Conservation (phyloP, 2,797 vertebrate genomes). For the Labroides dimidiatus region DNA sequence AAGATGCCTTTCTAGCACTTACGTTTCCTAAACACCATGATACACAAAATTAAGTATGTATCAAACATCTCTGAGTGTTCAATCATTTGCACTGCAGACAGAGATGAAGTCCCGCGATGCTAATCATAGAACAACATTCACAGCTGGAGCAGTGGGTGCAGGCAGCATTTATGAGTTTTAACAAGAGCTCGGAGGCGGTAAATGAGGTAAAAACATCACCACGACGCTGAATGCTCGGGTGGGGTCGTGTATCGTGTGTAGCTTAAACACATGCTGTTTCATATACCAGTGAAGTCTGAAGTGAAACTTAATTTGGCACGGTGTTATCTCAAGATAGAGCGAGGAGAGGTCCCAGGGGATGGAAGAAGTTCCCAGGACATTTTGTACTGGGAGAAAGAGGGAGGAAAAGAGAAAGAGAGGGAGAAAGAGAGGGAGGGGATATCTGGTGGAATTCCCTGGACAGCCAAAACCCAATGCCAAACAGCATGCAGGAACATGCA, state of each 20-base stretch:
- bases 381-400: slow-evolving; percentile 53
- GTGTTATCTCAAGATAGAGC: slow-evolving; percentile 39
- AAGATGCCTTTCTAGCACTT: slow-evolving; percentile 14
- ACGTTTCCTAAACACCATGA: slow-evolving; percentile 28
- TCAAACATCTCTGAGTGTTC: slow-evolving; percentile 19
- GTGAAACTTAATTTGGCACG: slow-evolving; percentile 51
- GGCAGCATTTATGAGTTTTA: slow-evolving; percentile 23
- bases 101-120: slow-evolving; percentile 21
- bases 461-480: slow-evolving; percentile 48
- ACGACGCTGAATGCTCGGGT: not conserved
- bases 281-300: slow-evolving; percentile 34
- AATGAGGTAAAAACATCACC: slow-evolving; percentile 18
- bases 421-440: slow-evolving; percentile 1
- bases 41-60: slow-evolving; percentile 20
- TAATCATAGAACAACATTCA: slow-evolving; percentile 26
- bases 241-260: slow-evolving; percentile 4
- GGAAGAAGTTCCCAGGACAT: slow-evolving; percentile 75
- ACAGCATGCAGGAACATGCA: slow-evolving; percentile 7
- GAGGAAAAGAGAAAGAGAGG: slow-evolving; percentile 8
- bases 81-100: slow-evolving; percentile 2
- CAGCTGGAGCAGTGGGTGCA: slow-evolving; percentile 21
- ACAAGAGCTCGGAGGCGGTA: slow-evolving; percentile 6
- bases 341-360: slow-evolving; percentile 52
- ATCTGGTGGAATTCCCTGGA: slow-evolving; percentile 66
- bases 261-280: slow-evolving; percentile 21